phyloP scores from a whole-genome alignment of 2,888 invertebrate genomes.

The Apamea anceps region DNA sequence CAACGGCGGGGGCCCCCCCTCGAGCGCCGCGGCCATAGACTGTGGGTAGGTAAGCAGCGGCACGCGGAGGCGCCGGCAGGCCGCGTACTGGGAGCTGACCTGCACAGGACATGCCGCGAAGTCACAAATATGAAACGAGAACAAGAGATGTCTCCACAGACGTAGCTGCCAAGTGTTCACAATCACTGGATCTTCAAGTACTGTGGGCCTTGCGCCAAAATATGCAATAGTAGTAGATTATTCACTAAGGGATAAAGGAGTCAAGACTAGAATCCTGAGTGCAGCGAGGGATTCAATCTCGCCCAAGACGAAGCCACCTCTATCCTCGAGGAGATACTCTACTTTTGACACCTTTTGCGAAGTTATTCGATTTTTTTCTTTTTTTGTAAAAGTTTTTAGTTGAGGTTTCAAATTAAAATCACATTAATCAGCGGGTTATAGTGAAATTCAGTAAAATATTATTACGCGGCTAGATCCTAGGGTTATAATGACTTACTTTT shows the following conservation, averaged over 20 bases:
- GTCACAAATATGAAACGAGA: neutral
- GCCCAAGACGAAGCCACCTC: neutral
- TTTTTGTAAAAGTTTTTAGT: neutral
- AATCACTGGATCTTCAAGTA: neutral
- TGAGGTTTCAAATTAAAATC: neutral
- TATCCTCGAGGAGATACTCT: neutral
- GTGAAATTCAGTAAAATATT: neutral
- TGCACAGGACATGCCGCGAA: constrained; percentile 51
- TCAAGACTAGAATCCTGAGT: too few relatives aligned
- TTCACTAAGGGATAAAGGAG: neutral
- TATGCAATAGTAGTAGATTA: neutral
- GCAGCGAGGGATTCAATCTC: too few relatives aligned
- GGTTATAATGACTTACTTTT: neutral
- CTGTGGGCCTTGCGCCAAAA: neutral
- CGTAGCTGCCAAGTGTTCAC: neutral
- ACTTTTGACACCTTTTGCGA: neutral
- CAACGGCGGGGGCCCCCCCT: constrained; percentile 92
- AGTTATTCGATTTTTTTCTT: neutral
- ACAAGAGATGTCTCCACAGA: neutral
- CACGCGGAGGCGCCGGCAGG: constrained; percentile 91
- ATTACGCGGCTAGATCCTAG: neutral
- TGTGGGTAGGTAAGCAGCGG: constrained; percentile 96
- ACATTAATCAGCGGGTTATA: neutral
- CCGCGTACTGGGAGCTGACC: constrained; percentile 89
- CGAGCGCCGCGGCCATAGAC: constrained; percentile 94